These are phyloP conservation scores for Psephotus haematonotus DNA, from an alignment of 2,113 vertebrate species.

Conservation along the genomic window DNA sequence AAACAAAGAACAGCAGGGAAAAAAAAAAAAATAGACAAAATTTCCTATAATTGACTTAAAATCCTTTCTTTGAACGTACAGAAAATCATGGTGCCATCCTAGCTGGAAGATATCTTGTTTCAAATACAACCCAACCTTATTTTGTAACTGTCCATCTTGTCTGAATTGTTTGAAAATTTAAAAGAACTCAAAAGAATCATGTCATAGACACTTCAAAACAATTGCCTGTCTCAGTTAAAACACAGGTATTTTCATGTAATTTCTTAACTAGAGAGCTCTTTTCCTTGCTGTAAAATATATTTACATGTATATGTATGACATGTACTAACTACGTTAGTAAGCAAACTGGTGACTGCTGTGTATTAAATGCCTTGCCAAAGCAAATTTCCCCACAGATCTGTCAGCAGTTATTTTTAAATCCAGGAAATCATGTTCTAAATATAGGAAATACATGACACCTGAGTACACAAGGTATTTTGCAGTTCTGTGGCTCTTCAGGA, in stretches of 20 bases:
- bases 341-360: neutral
- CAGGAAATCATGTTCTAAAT: neutral
- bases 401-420: neutral
- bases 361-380: neutral
- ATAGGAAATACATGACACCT: neutral
- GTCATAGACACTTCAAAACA: neutral
- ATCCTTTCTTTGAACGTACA: neutral
- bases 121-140: accelerated
- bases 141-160: neutral
- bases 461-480: neutral
- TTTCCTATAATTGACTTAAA: neutral
- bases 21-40: no score
- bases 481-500: neutral
- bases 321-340: neutral
- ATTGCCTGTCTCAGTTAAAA: neutral
- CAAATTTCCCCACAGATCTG: neutral
- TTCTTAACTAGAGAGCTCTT: neutral
- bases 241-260: neutral
- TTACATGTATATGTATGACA: neutral
- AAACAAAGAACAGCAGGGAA: neutral
- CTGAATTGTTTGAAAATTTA: neutral
- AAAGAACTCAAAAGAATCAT: neutral
- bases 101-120: neutral
- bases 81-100: neutral
- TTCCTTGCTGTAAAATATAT: neutral